Evolutionary conservation across 2,888 invertebrate species (phyloP).

Genomic region (Orthosia gothica): DNA sequence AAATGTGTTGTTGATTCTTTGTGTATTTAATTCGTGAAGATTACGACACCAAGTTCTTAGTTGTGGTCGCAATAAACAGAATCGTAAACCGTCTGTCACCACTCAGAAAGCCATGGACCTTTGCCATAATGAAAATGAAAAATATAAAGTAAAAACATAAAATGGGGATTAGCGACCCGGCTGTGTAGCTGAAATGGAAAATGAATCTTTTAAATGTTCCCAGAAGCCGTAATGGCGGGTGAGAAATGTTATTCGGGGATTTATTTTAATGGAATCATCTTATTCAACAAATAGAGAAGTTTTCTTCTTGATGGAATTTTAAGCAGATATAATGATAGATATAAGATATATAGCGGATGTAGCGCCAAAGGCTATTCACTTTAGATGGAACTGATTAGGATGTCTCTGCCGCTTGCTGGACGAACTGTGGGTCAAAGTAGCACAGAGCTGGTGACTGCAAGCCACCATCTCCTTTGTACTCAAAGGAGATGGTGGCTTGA

Average conservation of each 20-base stretch:
- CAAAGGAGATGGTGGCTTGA: no score
- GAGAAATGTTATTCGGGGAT: conserved; percentile 21
- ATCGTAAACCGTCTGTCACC: conserved; percentile 76
- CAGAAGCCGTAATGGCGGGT: conserved; percentile 33
- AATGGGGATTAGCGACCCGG: conserved; percentile 71
- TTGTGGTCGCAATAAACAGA: conserved; percentile 72
- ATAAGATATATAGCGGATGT: neutral
- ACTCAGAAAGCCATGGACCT: conserved; percentile 63
- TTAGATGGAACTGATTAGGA: neutral
- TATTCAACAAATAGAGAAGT: neutral
- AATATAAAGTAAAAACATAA: conserved; percentile 64
- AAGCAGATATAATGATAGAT: neutral
- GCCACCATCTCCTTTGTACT: no score
- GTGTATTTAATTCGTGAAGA: conserved; percentile 72
- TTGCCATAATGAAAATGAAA: conserved; percentile 75
- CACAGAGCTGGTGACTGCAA: neutral
- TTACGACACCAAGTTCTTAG: conserved; percentile 69
- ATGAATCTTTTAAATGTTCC: conserved; percentile 51
- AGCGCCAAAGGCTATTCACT: neutral
- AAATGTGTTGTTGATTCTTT: conserved; percentile 68
- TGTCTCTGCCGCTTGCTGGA: neutral
- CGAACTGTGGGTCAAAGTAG: neutral
- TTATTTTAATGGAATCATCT: conserved; percentile 29
- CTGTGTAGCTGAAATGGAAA: conserved; percentile 54
- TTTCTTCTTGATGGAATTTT: neutral